Evolutionary conservation across 2,797 vertebrate genomes (phyloP).

Genomic region (Microhierax caerulescens): DNA sequence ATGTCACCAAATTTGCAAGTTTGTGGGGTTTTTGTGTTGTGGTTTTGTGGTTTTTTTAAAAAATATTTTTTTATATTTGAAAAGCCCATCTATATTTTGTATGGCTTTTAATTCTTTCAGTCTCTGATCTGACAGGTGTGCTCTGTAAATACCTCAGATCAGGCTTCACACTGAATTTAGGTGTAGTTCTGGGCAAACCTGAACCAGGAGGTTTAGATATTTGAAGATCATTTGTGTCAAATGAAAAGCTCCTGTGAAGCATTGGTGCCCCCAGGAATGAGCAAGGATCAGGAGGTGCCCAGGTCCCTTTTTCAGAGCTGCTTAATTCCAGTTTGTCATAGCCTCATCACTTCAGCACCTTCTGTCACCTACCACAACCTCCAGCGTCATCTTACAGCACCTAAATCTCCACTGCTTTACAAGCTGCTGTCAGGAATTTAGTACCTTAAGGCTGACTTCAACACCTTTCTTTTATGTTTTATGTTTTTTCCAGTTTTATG

Average conservation of each 20-base stretch:
- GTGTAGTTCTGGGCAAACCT: neutral
- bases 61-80: neutral
- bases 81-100: neutral
- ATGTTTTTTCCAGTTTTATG: constrained; percentile 68
- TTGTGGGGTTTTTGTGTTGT: too few species aligned
- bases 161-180: neutral
- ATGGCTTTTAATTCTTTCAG: neutral
- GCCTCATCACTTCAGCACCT: neutral
- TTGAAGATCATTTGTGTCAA: neutral
- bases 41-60: too few species aligned
- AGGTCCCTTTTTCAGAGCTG: neutral
- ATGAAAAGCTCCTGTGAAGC: neutral
- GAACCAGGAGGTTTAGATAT: neutral
- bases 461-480: constrained; percentile 76
- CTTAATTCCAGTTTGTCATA: neutral
- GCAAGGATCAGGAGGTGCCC: neutral
- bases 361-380: neutral
- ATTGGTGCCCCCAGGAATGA: neutral
- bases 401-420: constrained; percentile 70
- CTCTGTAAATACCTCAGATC: neutral
- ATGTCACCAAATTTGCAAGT: neutral
- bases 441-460: constrained; percentile 73
- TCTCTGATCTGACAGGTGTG: neutral
- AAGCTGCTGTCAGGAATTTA: constrained; percentile 73
- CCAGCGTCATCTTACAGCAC: constrained; percentile 22